These are phyloP conservation scores for Microdon myrmicae DNA, from an alignment of 2,888 invertebrate genomes.

Conservation along the genomic window DNA sequence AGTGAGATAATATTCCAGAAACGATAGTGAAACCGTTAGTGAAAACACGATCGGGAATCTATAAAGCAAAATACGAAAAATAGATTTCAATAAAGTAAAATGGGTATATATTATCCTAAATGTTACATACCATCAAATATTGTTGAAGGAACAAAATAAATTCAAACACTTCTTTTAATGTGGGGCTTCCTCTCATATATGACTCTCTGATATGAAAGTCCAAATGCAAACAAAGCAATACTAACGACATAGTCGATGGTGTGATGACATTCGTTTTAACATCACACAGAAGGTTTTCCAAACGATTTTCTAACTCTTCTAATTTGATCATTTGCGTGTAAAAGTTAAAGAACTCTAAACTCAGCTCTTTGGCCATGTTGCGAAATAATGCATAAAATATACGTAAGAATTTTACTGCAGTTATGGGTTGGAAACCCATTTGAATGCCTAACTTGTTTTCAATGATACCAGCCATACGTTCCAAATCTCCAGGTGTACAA, in stretches of 20 bases:
- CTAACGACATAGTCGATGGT: slow-evolving; percentile 80
- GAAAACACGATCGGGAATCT: slow-evolving; percentile 78
- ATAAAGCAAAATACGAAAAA: slow-evolving; percentile 30
- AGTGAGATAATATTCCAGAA: slow-evolving; percentile 74
- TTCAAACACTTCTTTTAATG: slow-evolving; percentile 74
- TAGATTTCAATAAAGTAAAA: not conserved
- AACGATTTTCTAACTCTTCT: slow-evolving; percentile 73
- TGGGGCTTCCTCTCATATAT: slow-evolving; percentile 67
- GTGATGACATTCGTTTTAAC: slow-evolving; percentile 79
- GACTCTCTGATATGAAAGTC: slow-evolving; percentile 69
- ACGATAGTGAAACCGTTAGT: slow-evolving; percentile 73
- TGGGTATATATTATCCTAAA: not conserved
- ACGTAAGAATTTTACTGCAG: slow-evolving; percentile 76
- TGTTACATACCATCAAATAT: slow-evolving; percentile 74
- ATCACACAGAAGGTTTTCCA: slow-evolving; percentile 82
- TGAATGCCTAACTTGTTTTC: slow-evolving; percentile 78
- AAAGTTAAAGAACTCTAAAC: slow-evolving; percentile 68
- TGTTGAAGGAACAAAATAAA: slow-evolving; percentile 79
- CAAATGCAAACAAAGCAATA: slow-evolving; percentile 79
- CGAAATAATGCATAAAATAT: slow-evolving; percentile 74
- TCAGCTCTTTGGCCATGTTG: slow-evolving; percentile 69
- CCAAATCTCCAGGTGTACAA: slow-evolving; percentile 85
- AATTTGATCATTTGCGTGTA: slow-evolving; percentile 70
- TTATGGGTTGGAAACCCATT: slow-evolving; percentile 71
- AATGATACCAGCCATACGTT: slow-evolving; percentile 86